These are phyloP conservation scores for Cheilosia vernalis DNA, from an alignment of 2,888 invertebrate species.

Conservation along the genomic window DNA sequence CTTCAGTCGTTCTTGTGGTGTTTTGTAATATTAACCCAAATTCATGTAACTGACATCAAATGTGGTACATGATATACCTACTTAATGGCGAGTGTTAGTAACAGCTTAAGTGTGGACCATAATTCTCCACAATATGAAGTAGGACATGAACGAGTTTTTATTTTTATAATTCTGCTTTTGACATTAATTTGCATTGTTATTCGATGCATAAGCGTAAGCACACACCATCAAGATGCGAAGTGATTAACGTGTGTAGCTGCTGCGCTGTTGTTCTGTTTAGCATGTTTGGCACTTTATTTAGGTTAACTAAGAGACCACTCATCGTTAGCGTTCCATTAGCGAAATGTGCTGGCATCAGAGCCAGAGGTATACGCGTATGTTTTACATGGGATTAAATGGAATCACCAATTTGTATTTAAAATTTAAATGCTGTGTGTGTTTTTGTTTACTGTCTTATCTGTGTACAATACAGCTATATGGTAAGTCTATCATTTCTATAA, in stretches of 20 bases:
- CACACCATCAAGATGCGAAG: not conserved
- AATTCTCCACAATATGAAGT: conserved; percentile 13
- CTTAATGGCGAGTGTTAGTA: conserved; percentile 34
- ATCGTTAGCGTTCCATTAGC: conserved; percentile 9
- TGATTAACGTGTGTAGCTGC: conserved; percentile 7
- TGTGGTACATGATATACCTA: conserved; percentile 19
- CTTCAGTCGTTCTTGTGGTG: conserved; percentile 40
- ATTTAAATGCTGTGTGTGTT: no score
- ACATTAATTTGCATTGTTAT: conserved; percentile 55
- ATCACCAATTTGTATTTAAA: no score
- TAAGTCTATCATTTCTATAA: no score
- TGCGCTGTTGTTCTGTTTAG: conserved; percentile 9
- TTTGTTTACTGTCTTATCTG: no score
- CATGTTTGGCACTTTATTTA: conserved; percentile 25
- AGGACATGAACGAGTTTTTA: conserved; percentile 21
- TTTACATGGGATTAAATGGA: no score
- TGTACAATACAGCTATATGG: no score
- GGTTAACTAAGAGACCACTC: conserved; percentile 18
- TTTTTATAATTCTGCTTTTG: conserved; percentile 39
- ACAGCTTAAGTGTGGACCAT: conserved; percentile 40
- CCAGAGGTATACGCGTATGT: no score
- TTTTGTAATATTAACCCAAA: conserved; percentile 68
- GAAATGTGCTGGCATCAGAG: no score
- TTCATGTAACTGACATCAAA: conserved; percentile 55
- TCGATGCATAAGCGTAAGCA: conserved; percentile 21